phyloP scores from a whole-genome alignment of 2,797 vertebrate genomes.

The Muscicapa striata region DNA sequence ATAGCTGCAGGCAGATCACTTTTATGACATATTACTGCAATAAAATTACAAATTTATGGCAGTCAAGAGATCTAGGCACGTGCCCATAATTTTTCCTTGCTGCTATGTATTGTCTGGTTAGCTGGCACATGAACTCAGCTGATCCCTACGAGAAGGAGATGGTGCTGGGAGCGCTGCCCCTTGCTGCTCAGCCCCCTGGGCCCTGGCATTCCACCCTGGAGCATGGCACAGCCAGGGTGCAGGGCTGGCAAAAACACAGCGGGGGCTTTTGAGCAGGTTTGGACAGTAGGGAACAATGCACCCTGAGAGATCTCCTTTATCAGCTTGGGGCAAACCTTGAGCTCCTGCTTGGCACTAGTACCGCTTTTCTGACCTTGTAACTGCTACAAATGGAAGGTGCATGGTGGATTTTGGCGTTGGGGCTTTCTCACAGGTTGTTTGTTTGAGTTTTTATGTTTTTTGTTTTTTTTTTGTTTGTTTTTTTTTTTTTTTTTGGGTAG shows the following conservation, averaged over 20 bases:
- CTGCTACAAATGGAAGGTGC: neutral
- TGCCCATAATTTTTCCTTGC: neutral
- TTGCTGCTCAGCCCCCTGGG: neutral
- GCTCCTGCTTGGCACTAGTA: neutral
- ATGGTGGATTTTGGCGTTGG: neutral
- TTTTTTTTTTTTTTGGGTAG: neutral
- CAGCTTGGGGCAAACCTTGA: neutral
- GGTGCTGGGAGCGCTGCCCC: accelerated
- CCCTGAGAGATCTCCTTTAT: neutral
- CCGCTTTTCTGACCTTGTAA: neutral
- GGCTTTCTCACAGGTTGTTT: neutral
- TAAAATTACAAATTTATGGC: conserved; percentile 28
- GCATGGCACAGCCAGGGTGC: accelerated
- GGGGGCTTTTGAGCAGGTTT: neutral
- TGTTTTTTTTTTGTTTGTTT: neutral
- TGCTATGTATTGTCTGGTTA: neutral
- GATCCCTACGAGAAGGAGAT: accelerated
- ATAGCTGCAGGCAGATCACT: neutral
- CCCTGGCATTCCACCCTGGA: neutral
- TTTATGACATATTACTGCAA: neutral
- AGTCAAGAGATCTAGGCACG: neutral
- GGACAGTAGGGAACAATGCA: neutral
- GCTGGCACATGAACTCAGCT: neutral
- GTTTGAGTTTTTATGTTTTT: neutral
- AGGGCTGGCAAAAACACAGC: accelerated